A percentile compares a stretch with the other conserved stretches of the same genome.
Conservation (phyloP, 2,113 vertebrate species). For the Pleuronectes platessa region DNA sequence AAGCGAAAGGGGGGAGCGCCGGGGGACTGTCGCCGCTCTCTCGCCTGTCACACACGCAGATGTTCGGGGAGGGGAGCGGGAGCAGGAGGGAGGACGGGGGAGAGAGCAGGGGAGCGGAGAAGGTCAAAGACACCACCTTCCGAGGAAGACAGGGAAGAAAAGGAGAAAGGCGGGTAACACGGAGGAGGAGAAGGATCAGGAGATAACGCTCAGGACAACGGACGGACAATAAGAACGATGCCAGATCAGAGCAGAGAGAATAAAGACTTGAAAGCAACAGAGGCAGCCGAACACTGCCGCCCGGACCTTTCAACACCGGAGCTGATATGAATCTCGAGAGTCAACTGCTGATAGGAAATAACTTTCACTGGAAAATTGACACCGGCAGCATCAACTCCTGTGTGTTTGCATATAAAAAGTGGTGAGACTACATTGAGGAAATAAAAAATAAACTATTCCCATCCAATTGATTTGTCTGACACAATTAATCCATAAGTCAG, state of each 20-base stretch:
- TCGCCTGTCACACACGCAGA: conserved; percentile 79
- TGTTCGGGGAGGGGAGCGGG: conserved; percentile 70
- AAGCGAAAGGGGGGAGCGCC: conserved; percentile 26
- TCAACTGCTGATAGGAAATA: not conserved
- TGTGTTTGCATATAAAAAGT: not conserved
- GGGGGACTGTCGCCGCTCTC: conserved; percentile 66
- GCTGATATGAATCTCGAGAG: conserved; percentile 6
- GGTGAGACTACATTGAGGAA: not conserved
- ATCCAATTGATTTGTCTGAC: no score
- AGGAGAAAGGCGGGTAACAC: conserved; percentile 31
- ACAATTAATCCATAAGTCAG: no score
- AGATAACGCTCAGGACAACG: conserved; percentile 26
- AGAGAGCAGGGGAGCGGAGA: conserved; percentile 40
- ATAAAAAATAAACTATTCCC: no score
- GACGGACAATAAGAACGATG: conserved; percentile 7
- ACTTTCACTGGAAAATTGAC: not conserved
- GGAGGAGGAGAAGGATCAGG: conserved; percentile 34
- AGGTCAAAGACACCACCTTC: conserved; percentile 68
- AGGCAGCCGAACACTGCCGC: not conserved
- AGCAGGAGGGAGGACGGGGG: conserved; percentile 51
- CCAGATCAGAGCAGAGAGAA: conserved; percentile 14
- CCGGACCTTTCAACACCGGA: not conserved
- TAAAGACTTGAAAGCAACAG: conserved; percentile 7
- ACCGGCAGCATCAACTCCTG: not conserved
- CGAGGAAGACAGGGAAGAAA: conserved; percentile 29